Evolutionary conservation across 2,113 vertebrate genomes (phyloP), one percentile per base, ranked within the genome.

Genomic region (cattle (Bos taurus)): DNA sequence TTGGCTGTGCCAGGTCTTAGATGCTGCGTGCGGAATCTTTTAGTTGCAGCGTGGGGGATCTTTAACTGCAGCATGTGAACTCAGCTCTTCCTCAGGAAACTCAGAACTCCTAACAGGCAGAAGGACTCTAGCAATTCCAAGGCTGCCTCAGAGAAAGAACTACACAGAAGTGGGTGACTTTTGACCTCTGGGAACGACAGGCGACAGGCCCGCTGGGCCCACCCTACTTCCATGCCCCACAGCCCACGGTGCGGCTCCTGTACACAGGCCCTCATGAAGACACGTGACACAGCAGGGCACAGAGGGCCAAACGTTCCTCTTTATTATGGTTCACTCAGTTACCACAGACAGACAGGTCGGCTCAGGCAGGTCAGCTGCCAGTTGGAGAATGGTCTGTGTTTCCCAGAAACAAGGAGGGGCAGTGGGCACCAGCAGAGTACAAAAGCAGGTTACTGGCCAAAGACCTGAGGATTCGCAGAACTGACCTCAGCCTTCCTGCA

Each of bases 291-390:
- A 46, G 60, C 17, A 74, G 57, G 56, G n/a, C 19, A 78, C 88
- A 74, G 36, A 98, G 95, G 95, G 83, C 57, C 96, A 98, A 94
- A 97, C 82, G 80, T 90, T 97, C 86, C 93, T 96, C 64, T 98
- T 98, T 98, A 98, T 98, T 98, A 93, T 25, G 30, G 87, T 97
- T 97, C 94, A 95, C 84, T 88, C 85, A 50, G 82, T 97, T 97
- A 96, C 78, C 97, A 97, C 74, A 85, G 83, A 96, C 48, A 95
- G 60, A 97, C 77, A 97, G 56, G 77, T 9, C 91, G 84, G 93
- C 90, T 96, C 91, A 85, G 93, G 96, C 97, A 97, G 96, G 56
- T 97, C 97, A 97, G 95, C 96, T 97, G 94, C 97, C 96, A 97
- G 81, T 14, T 77, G 74, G 90, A 91, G 92, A 82, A 96, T 57